These are phyloP conservation scores for Pyrgus malvae DNA, from an alignment of 2,888 invertebrate species.

Conservation along the genomic window DNA sequence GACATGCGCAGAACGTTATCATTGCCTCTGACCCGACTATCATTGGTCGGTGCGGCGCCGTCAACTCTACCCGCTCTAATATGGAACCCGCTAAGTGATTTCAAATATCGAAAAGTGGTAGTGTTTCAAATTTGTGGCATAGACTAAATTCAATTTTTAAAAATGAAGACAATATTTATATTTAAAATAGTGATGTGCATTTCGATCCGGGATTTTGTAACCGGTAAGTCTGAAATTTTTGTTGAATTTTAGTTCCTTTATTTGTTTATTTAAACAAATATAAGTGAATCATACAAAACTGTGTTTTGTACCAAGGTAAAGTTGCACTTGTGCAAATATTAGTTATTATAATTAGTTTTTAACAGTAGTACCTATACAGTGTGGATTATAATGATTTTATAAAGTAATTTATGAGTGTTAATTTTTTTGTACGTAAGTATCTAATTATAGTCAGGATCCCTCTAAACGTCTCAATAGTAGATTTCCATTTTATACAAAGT, in stretches of 20 bases:
- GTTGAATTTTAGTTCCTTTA: neutral
- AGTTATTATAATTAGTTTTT: neutral
- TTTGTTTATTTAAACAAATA: neutral
- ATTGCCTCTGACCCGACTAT: conserved; percentile 52
- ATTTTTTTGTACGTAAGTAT: too few relatives aligned
- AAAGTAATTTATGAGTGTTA: too few relatives aligned
- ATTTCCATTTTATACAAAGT: too few relatives aligned
- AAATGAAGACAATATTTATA: conserved; percentile 13
- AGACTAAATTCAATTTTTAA: conserved; percentile 1
- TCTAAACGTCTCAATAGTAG: too few relatives aligned
- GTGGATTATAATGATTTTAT: too few relatives aligned
- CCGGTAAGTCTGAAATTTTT: conserved; percentile 9
- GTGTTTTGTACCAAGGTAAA: neutral
- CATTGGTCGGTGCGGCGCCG: conserved; percentile 44
- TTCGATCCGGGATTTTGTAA: conserved; percentile 6
- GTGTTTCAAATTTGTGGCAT: conserved; percentile 7
- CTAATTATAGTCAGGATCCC: too few relatives aligned
- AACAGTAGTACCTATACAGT: neutral
- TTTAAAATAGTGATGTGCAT: conserved; percentile 20
- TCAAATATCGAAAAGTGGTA: conserved; percentile 7
- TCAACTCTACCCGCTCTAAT: conserved; percentile 32
- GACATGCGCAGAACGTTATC: conserved; percentile 68
- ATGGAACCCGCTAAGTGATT: conserved; percentile 9
- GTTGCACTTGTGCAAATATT: conserved; percentile 10
- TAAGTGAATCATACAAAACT: neutral